Percentiles rank a stretch among this genome's conserved stretches.
These are phyloP conservation scores for Scopus umbretta DNA, from an alignment of 2,113 vertebrate species.

Conservation along the genomic window DNA sequence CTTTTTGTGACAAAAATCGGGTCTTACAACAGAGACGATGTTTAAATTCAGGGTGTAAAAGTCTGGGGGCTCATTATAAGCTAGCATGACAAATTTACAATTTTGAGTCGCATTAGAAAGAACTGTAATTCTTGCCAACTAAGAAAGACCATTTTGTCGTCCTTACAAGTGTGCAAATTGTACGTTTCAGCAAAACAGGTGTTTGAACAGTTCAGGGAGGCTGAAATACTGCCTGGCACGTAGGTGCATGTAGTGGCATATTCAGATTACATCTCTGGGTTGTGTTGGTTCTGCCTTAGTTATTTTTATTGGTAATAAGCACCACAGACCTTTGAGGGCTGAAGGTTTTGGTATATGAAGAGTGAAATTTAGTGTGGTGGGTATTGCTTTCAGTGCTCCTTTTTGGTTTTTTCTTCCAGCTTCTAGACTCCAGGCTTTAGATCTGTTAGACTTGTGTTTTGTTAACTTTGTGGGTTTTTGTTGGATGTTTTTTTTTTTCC, in stretches of 20 bases:
- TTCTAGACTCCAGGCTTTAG: not conserved
- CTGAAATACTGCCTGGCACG: not conserved
- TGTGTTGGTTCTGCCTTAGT: not conserved
- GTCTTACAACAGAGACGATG: not conserved
- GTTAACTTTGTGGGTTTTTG: too few species aligned
- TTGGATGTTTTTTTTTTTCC: too few species aligned
- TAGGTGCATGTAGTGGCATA: not conserved
- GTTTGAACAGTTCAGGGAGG: not conserved
- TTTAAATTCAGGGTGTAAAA: not conserved
- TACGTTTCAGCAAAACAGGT: not conserved
- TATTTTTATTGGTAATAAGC: not conserved
- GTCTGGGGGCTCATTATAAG: not conserved
- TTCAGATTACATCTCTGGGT: not conserved
- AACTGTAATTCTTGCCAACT: not conserved
- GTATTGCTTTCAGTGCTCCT: not conserved
- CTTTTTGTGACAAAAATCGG: not conserved
- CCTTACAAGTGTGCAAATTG: not conserved
- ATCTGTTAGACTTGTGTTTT: not conserved
- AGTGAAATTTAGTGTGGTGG: not conserved
- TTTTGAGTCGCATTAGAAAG: not conserved
- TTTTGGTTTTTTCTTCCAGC: not conserved
- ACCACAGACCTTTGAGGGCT: not conserved
- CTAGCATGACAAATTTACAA: not conserved
- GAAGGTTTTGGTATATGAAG: not conserved
- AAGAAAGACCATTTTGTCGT: not conserved